Percentiles rank a stretch among this genome's conserved stretches.
These are phyloP conservation scores for Coregonus sp. DNA, from an alignment of 2,797 vertebrate species.

Conservation along the genomic window DNA sequence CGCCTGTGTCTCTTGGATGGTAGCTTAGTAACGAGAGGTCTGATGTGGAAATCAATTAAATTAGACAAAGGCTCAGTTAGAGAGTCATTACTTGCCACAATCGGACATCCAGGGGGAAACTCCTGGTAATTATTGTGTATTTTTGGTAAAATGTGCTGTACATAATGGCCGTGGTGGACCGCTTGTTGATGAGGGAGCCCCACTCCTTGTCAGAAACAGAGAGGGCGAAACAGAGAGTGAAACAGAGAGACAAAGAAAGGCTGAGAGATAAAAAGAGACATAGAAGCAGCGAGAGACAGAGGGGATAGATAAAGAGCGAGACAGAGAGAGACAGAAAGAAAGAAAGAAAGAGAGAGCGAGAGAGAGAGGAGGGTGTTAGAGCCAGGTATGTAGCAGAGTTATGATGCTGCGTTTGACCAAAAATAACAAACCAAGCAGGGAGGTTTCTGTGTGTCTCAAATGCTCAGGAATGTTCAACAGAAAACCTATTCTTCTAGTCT, in stretches of 20 bases:
- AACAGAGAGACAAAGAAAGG: slow-evolving; percentile 16
- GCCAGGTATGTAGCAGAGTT: slow-evolving; percentile 54
- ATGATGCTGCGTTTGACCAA: slow-evolving; percentile 61
- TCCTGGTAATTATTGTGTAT: no score
- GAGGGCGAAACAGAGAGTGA: slow-evolving; percentile 11
- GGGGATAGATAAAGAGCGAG: neutral
- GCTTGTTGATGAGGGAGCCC: neutral
- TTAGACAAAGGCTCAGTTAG: no score
- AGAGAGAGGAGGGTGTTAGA: slow-evolving; percentile 31
- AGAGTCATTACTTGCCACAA: no score
- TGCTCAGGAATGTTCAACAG: neutral
- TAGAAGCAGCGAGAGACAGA: neutral
- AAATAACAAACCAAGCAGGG: slow-evolving; percentile 61
- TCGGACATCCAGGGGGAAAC: no score
- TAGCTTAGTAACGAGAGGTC: no score
- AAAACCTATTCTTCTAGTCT: neutral
- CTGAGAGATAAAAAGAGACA: slow-evolving; percentile 14
- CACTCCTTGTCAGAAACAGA: neutral
- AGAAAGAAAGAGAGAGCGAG: no score
- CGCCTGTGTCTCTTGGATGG: no score
- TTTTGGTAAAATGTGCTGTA: no score
- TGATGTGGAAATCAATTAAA: no score
- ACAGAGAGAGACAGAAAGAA: no score
- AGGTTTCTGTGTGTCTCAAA: slow-evolving; percentile 18
- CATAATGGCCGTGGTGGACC: no score